phyloP scores from a whole-genome alignment of 2,797 vertebrate species.

The Argyrosomus regius region DNA sequence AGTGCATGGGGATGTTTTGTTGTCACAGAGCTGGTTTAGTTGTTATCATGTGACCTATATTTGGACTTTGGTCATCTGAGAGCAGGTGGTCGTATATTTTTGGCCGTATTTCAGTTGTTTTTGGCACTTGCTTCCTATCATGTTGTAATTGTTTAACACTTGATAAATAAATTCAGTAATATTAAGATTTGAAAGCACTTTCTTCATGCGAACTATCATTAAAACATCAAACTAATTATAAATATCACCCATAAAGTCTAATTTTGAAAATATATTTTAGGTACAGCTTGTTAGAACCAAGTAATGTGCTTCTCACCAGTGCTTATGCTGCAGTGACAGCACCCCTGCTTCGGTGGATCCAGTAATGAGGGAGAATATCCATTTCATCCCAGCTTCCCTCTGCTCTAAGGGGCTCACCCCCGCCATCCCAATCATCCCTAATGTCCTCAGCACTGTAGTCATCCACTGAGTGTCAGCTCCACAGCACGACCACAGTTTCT shows the following conservation, averaged over 20 bases:
- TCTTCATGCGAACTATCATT: neutral
- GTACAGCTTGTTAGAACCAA: constrained; percentile 14
- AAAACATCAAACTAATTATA: constrained; percentile 6
- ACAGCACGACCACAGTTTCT: constrained; percentile 41
- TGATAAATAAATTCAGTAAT: neutral
- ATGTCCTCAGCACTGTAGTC: constrained; percentile 48
- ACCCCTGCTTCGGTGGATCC: constrained; percentile 34
- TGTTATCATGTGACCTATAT: neutral
- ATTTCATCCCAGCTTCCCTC: constrained; percentile 36
- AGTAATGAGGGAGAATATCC: constrained; percentile 59
- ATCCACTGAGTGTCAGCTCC: constrained; percentile 47
- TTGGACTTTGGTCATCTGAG: neutral
- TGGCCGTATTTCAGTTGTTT: neutral
- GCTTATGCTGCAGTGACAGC: constrained; percentile 38
- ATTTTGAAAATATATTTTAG: neutral
- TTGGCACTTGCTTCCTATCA: neutral
- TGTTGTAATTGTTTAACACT: neutral
- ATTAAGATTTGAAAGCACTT: neutral
- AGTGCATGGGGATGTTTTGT: neutral
- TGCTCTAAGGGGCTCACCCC: constrained; percentile 32
- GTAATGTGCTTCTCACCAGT: constrained; percentile 25
- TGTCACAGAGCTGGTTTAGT: neutral
- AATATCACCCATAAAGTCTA: neutral
- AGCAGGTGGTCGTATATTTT: neutral
- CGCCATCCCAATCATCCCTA: constrained; percentile 41